Base-by-base conservation (phyloP, 2,797 vertebrate genomes). In the Pangasius djambal region DNA sequence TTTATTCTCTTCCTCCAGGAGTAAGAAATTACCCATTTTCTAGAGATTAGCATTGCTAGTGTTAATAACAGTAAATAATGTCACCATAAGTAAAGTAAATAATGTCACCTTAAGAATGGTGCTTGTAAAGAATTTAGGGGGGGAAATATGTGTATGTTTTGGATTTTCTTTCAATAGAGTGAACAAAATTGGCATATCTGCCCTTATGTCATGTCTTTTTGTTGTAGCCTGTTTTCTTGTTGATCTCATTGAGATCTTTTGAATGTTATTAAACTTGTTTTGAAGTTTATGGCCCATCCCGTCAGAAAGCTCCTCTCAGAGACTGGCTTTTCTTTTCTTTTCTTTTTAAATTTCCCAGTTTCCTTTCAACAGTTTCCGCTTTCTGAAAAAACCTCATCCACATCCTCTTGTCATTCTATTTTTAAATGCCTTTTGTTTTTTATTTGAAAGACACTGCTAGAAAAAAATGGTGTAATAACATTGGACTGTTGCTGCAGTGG, bases 171-270 rank as follows among this genome's bases (percentile, higher is more conserved):
- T 88, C n/a, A 88, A 89, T 75, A 74, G 89, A 91, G 69, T 40
- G 90, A 85, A 87, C 48, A 78, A 91, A 92, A 87, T 93, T 89
- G 86, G 87, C 81, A 75, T 85, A 90, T 94, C 87, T 91, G 87
- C 88, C 87, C 92, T 92, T 63, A 89, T 88, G 87, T 88, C 61
- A 87, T 65, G 88, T 78, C 88, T 83, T 83, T 91, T 83, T 89
- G 83, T 91, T 89, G 87, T 84, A 87, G 67, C 88, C 84, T 87
- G 48, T 90, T 91, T 92, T 97, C 91, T 94, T 92, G 94, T 97
- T 96, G 96, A 97, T 97, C 96, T 97, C 95, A 93, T 96, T 93
- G 95, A 97, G 96, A 97, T 97, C 96, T 97, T 96, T 92, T 95
- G 94, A 93, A 95, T 92, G 93, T 95, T 96, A 96, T 96, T 94